Evolutionary conservation across 2,113 vertebrate genomes (phyloP), one percentile per base, ranked within the genome.

Genomic region (Amphiprion ocellaris): DNA sequence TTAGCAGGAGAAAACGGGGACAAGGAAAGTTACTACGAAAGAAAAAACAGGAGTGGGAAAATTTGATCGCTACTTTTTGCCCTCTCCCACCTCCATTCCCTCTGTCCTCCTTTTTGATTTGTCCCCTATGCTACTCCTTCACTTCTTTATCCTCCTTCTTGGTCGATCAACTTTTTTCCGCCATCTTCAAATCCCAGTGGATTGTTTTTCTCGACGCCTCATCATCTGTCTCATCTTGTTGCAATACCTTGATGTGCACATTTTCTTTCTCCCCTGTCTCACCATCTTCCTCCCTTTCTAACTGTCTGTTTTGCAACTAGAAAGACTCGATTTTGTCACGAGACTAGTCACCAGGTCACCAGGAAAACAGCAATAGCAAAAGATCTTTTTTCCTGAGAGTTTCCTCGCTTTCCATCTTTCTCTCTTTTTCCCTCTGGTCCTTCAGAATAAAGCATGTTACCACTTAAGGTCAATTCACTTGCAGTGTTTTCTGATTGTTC

Each of bases 171-270:
- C 47, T 23, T 62, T 26, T 19, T 14, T n/a, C 44, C 39, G 5
- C 4, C 33, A 9, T 46, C 41, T 47, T 79, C 60, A 75, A 71
- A 75, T 41, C 66, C 50, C 64, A 11, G 60, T 11, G 15, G 61
- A 79, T 82, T 82, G 78, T 44, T 79, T 87, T 75, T 81, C 39
- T 59, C 21, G 52, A 39, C 10, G 12, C 62, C 58, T 66, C 72
- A 62, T 82, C 69, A 62, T 52, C 21, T 66, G 70, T 53, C 84
- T 82, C 56, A 44, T 79, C 64, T 82, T 74, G 59, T 60, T 58
- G 70, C 70, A 30, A 63, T 52, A 69, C 70, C 47, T 58, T 63
- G 30, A 79, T 69, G 44, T 10, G 5, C 50, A n/a, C 24, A 26
- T 26, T 56, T 47, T 65, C 49, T 60, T 62, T 50, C 55, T 30